Evolutionary conservation across 2,888 invertebrate species (phyloP).

Genomic region (Drosophila atroscutellata): DNA sequence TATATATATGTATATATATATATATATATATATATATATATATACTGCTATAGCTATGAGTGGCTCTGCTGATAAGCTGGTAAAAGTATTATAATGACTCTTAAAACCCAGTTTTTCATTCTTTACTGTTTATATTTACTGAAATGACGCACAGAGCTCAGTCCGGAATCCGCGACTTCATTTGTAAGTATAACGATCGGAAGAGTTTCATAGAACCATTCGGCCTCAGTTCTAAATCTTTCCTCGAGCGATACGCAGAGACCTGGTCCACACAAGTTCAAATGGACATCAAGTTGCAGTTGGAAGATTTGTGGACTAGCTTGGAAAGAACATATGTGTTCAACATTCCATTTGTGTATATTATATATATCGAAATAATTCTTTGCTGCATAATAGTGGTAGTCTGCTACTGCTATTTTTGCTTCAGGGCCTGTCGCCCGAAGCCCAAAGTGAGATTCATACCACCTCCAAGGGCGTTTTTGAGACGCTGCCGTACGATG

Average conservation of each 20-base stretch:
- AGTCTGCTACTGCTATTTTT: constrained; percentile 5
- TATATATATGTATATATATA: too few species aligned
- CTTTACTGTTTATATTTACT: not conserved
- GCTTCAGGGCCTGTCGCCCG: too few species aligned
- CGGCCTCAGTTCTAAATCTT: not conserved
- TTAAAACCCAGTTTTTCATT: not conserved
- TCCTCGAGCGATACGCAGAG: not conserved
- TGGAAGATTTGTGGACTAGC: not conserved
- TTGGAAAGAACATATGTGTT: fast-evolving
- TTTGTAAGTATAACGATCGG: not conserved
- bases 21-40: too few species aligned
- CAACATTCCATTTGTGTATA: constrained; percentile 24
- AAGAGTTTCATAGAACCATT: not conserved
- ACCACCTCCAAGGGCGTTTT: not conserved
- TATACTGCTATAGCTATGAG: not conserved
- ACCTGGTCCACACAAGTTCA: not conserved
- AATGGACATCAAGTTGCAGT: not conserved
- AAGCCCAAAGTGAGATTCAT: too few species aligned
- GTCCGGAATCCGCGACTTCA: not conserved
- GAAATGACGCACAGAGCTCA: not conserved
- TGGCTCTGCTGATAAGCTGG: not conserved
- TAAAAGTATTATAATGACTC: not conserved
- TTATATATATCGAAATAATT: too few species aligned
- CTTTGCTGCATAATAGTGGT: not conserved
- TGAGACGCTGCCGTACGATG: not conserved